These are phyloP conservation scores for Plutella xylostella DNA, from an alignment of 2,888 invertebrate species.

Conservation along the genomic window DNA sequence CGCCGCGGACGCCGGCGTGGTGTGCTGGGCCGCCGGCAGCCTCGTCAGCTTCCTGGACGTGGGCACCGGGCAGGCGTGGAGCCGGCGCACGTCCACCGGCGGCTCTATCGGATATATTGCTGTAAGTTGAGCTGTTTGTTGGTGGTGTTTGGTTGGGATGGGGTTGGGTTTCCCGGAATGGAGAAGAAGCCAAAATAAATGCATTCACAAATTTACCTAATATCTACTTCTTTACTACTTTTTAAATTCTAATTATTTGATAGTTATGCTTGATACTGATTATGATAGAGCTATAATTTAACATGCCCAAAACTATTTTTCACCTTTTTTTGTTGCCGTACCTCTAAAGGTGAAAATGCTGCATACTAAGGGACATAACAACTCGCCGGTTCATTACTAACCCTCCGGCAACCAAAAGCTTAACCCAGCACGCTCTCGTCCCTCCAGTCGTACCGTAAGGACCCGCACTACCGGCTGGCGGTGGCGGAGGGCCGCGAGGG, in stretches of 20 bases:
- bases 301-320: neutral
- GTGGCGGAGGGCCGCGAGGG: slow-evolving; percentile 77
- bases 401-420: no score
- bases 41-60: slow-evolving; percentile 82
- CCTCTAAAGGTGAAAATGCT: no score
- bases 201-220: no score
- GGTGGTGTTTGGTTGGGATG: no score
- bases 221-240: no score
- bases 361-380: no score
- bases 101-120: slow-evolving; percentile 85
- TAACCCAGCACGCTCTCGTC: neutral
- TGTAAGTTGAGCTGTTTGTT: slow-evolving; percentile 45
- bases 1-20: slow-evolving; percentile 77
- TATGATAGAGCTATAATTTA: no score
- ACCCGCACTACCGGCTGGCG: slow-evolving; percentile 74
- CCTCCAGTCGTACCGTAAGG: slow-evolving; percentile 45
- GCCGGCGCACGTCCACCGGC: slow-evolving; percentile 80
- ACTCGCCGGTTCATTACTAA: neutral
- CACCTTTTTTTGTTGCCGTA: neutral
- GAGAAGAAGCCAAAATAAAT: no score
- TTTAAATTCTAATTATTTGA: no score
- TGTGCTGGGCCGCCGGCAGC: slow-evolving; percentile 87
- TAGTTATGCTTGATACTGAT: no score
- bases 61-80: slow-evolving; percentile 72
- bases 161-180: no score